Conservation (phyloP, 2,797 vertebrate genomes). For the Sylvia borin region DNA sequence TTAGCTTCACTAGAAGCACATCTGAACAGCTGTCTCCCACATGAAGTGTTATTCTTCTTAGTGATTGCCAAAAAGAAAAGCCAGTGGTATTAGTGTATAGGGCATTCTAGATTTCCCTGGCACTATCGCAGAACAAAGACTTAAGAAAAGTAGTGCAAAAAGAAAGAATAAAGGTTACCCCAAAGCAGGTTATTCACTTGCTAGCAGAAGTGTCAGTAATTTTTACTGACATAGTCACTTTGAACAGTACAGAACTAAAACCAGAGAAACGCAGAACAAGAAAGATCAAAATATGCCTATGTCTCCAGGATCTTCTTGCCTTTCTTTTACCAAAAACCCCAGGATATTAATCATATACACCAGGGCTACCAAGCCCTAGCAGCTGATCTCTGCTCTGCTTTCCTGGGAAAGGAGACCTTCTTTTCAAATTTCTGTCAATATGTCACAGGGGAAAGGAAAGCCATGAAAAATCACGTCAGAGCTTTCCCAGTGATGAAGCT, state of each 20-base stretch:
- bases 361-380: neutral
- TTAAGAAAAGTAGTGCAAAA: neutral
- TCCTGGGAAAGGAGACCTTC: neutral
- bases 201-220: neutral
- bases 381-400: slow-evolving; percentile 10
- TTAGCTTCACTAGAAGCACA: slow-evolving; percentile 39
- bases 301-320: neutral
- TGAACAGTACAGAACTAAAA: neutral
- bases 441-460: neutral
- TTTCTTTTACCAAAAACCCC: neutral
- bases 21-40: slow-evolving; percentile 63
- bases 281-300: slow-evolving; percentile 1
- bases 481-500: neutral
- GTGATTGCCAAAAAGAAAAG: slow-evolving; percentile 40
- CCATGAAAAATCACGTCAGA: neutral
- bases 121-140: slow-evolving; percentile 18
- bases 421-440: slow-evolving; percentile 19
- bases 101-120: slow-evolving; percentile 14
- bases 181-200: neutral
- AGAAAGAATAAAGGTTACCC: neutral
- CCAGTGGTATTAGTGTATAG: neutral
- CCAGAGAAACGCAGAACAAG: neutral
- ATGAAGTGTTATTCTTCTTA: slow-evolving; percentile 46
- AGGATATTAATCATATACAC: neutral
- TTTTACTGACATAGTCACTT: slow-evolving; percentile 2